Evolutionary conservation across 2,888 invertebrate species (phyloP).

Genomic region (Diadromus collaris): DNA sequence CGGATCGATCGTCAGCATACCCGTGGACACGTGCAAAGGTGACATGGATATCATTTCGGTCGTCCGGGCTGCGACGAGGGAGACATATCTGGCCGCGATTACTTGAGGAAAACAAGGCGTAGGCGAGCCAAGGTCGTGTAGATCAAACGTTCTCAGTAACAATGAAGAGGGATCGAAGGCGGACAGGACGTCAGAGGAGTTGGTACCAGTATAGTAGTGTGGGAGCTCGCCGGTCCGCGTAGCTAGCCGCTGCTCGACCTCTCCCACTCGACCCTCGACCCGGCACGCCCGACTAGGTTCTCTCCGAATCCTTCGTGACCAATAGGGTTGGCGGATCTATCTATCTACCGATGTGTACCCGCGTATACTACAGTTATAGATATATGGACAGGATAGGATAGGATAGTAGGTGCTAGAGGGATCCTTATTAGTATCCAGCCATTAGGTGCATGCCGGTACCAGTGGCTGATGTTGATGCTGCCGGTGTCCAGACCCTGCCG

Average conservation of each 20-base stretch:
- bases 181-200: constrained; percentile 25
- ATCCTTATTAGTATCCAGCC: constrained; percentile 59
- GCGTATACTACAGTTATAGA: constrained; percentile 4
- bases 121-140: constrained; percentile 24
- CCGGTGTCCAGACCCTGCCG: constrained; percentile 25
- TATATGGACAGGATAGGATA: constrained; percentile 6
- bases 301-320: constrained; percentile 46
- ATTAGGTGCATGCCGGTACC: constrained; percentile 48
- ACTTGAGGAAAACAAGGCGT: constrained; percentile 14
- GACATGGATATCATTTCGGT: background rate
- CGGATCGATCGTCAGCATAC: background rate
- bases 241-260: constrained; percentile 20
- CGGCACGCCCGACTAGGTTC: constrained; percentile 37
- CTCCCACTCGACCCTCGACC: constrained; percentile 41
- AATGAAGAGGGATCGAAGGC: constrained; percentile 33
- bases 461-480: constrained; percentile 31
- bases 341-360: constrained; percentile 19
- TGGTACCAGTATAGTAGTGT: background rate
- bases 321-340: constrained; percentile 33
- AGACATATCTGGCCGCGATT: constrained; percentile 18
- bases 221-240: constrained; percentile 34
- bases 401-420: constrained; percentile 26
- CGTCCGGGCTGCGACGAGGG: background rate
- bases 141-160: constrained; percentile 49
- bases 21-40: background rate